A percentile compares a stretch with the other conserved stretches of the same genome.
Conservation (phyloP, 2,113 vertebrate species). For the Hassar affinis region DNA sequence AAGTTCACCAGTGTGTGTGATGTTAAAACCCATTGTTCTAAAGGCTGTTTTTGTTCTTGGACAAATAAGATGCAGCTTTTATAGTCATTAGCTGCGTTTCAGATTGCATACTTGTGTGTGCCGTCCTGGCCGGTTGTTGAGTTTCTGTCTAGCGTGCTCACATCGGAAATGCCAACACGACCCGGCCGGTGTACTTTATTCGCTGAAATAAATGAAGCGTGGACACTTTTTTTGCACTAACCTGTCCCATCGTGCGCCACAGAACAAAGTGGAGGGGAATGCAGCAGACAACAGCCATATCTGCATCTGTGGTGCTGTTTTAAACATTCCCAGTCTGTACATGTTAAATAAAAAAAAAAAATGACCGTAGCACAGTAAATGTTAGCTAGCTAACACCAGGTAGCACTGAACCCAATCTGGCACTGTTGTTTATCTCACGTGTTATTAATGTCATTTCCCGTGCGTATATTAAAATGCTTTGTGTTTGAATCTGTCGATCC, state of each 20-base stretch:
- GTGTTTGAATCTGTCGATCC: neutral
- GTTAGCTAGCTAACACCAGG: conserved; percentile 18
- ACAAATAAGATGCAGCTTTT: conserved; percentile 48
- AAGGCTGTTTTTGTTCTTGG: conserved; percentile 30
- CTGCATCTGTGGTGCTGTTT: neutral
- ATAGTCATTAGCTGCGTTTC: conserved; percentile 33
- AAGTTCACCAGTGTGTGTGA: conserved; percentile 18
- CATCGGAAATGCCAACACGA: neutral
- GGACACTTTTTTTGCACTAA: conserved; percentile 16
- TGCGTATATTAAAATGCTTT: neutral
- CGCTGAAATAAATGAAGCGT: neutral
- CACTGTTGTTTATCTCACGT: conserved; percentile 15
- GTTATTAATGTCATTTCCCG: conserved; percentile 6
- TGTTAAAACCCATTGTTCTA: conserved; percentile 24
- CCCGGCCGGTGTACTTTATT: neutral
- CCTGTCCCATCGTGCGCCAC: conserved; percentile 6
- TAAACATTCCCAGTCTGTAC: conserved; percentile 7
- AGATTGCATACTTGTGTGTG: neutral
- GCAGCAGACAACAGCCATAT: neutral
- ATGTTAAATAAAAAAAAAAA: neutral
- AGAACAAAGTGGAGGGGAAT: neutral
- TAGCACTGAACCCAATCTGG: conserved; percentile 25
- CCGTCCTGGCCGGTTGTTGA: neutral
- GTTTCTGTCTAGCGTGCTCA: neutral
- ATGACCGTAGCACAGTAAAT: conserved; percentile 5